phyloP scores from a whole-genome alignment of 1,140 invertebrate genomes.

The Drosophila elegans region DNA sequence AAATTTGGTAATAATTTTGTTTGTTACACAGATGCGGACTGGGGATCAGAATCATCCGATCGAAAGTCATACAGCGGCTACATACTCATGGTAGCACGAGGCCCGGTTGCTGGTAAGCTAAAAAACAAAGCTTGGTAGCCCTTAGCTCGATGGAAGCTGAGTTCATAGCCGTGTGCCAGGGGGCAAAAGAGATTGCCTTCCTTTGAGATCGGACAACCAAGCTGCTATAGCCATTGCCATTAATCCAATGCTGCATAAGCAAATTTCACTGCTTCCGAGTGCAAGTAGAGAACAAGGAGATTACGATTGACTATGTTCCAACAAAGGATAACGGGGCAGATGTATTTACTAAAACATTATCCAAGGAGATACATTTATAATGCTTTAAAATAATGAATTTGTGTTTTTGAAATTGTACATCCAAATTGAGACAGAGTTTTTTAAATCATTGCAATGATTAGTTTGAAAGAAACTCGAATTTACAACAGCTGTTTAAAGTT shows the following conservation, averaged over 20 bases:
- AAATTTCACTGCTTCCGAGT: background rate
- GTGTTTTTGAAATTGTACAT: no score
- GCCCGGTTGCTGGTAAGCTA: background rate
- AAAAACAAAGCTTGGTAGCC: background rate
- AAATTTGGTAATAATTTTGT: no score
- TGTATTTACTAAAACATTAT: background rate
- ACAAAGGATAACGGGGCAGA: background rate
- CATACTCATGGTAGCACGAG: conserved; percentile 1
- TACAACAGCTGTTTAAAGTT: no score
- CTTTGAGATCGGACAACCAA: background rate
- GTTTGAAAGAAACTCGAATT: no score
- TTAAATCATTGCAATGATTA: no score
- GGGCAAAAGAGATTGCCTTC: background rate
- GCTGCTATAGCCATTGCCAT: background rate
- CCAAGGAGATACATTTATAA: background rate
- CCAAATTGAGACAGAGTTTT: no score
- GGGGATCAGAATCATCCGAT: conserved; percentile 2
- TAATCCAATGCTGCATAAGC: background rate
- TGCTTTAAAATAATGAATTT: background rate
- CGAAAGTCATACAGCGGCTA: background rate
- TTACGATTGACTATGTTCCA: background rate
- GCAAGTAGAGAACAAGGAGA: background rate
- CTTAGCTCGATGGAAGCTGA: conserved; percentile 1
- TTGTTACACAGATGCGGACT: conserved; percentile 2
- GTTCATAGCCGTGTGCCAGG: background rate